Conservation (phyloP, 2,797 vertebrate species). For the Hapalemur alaotrensis region DNA sequence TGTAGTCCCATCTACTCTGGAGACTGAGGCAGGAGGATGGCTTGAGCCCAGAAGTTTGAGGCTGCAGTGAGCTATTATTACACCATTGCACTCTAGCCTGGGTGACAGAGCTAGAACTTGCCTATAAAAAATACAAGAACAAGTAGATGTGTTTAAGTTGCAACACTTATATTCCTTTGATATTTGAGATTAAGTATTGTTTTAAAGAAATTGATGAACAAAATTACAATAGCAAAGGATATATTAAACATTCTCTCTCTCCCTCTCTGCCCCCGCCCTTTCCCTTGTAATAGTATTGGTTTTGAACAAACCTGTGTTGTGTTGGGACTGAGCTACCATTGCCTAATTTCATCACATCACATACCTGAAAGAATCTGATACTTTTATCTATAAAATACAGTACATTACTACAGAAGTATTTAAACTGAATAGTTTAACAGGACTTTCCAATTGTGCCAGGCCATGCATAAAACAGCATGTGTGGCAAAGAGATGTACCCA, state of each 20-base stretch:
- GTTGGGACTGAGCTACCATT: conserved; percentile 1
- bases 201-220: not conserved
- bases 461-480: conserved; percentile 52
- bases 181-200: not conserved
- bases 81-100: not conserved
- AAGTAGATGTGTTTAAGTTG: not conserved
- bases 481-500: conserved; percentile 40
- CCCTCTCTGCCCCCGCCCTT: not conserved
- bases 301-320: conserved; percentile 45
- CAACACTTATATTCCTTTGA: not conserved
- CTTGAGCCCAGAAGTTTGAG: not conserved
- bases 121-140: not conserved
- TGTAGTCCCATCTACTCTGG: not conserved
- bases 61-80: not conserved
- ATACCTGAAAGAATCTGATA: conserved; percentile 4
- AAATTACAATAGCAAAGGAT: not conserved
- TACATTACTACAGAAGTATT: not conserved
- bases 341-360: conserved; percentile 40
- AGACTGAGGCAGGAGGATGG: not conserved
- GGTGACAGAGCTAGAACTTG: not conserved
- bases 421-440: not conserved
- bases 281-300: too few relatives aligned
- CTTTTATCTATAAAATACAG: not conserved
- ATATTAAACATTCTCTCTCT: not conserved
- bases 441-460: conserved; percentile 57